Conservation (phyloP, 2,888 invertebrate genomes). For the Marasmarcha lunaedactyla region DNA sequence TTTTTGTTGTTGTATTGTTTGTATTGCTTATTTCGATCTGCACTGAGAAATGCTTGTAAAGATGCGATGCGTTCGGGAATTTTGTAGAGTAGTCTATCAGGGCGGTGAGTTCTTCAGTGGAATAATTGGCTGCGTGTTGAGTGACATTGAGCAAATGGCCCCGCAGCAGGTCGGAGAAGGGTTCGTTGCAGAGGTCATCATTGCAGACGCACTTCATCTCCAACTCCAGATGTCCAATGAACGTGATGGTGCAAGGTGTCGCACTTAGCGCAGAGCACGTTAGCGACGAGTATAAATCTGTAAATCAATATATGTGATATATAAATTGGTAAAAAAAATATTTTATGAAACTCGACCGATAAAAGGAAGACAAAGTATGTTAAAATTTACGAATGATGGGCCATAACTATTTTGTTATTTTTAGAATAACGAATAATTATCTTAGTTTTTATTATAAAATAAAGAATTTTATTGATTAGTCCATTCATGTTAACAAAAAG, state of each 20-base stretch:
- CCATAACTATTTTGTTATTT: too few relatives aligned
- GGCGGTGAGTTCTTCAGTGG: constrained; percentile 27
- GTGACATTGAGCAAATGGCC: constrained; percentile 35
- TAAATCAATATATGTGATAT: neutral
- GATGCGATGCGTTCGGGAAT: constrained; percentile 27
- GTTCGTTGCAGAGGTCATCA: constrained; percentile 41
- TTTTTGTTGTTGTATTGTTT: constrained; percentile 7
- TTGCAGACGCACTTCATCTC: constrained; percentile 41
- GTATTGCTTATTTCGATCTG: constrained; percentile 12
- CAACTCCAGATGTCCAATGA: neutral
- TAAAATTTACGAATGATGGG: too few relatives aligned
- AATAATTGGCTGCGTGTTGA: constrained; percentile 17
- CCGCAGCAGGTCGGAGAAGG: constrained; percentile 31
- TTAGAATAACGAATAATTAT: too few relatives aligned
- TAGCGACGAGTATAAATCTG: constrained; percentile 42
- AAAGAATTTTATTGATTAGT: too few relatives aligned
- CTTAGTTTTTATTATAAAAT: too few relatives aligned
- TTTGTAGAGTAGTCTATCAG: constrained; percentile 31
- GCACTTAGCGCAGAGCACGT: constrained; percentile 29
- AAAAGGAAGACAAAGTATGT: too few relatives aligned
- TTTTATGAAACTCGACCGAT: too few relatives aligned
- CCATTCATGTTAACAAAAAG: too few relatives aligned
- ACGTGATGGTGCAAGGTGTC: constrained; percentile 30
- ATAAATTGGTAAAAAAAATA: too few relatives aligned
- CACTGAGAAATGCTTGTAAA: constrained; percentile 32